Conservation (phyloP, 2,888 invertebrate genomes). For the Melinopterus prodromus region DNA sequence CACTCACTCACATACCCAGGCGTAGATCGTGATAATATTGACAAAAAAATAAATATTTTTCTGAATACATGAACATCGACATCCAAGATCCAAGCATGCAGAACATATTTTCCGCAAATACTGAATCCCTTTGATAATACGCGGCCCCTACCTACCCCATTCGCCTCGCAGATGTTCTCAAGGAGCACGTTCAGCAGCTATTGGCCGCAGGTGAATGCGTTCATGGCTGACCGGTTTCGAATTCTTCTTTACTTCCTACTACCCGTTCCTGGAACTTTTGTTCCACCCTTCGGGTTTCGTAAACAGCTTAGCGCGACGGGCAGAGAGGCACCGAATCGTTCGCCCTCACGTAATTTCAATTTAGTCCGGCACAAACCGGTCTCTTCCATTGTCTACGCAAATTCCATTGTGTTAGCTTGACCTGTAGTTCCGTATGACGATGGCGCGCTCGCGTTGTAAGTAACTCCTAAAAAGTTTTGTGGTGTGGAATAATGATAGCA, state of each 20-base stretch:
- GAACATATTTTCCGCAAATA: not conserved
- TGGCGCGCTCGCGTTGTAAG: not conserved
- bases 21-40: not conserved
- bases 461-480: not conserved
- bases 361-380: not conserved
- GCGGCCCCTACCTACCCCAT: not conserved
- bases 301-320: not conserved
- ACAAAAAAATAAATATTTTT: not conserved
- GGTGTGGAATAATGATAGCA: not conserved
- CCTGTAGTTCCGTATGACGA: not conserved
- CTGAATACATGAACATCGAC: not conserved
- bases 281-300: slow-evolving; percentile 4
- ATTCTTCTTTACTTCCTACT: not conserved
- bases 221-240: not conserved
- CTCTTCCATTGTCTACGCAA: not conserved
- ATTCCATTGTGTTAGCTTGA: not conserved
- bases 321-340: not conserved
- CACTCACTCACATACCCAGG: not conserved
- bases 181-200: not conserved
- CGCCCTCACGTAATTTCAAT: not conserved
- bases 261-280: not conserved
- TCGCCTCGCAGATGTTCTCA: not conserved
- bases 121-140: not conserved
- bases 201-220: not conserved
- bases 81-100: not conserved